These are phyloP conservation scores for Toxostoma redivivum DNA, from an alignment of 2,113 vertebrate species.

Conservation along the genomic window DNA sequence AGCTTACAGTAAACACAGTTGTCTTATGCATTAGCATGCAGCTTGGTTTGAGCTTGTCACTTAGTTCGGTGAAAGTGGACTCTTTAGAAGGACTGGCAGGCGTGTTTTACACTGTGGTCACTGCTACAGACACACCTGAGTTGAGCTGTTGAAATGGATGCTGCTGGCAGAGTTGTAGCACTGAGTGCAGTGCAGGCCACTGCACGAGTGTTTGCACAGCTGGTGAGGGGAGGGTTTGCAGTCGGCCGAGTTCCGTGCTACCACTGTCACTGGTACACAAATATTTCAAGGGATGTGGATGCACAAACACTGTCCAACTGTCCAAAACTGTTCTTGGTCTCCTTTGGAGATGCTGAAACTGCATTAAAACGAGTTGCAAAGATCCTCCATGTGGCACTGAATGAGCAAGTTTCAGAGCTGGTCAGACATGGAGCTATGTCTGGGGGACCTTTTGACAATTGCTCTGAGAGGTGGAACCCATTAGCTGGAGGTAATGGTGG, in stretches of 20 bases:
- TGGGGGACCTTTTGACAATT: background rate
- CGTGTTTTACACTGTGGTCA: background rate
- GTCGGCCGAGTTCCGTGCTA: background rate
- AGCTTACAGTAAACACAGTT: background rate
- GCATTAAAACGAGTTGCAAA: rapidly evolving
- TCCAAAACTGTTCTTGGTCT: background rate
- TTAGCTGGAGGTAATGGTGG: rapidly evolving
- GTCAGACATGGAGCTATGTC: rapidly evolving
- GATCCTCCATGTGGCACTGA: background rate
- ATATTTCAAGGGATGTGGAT: background rate
- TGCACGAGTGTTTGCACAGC: background rate
- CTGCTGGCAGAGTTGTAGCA: background rate
- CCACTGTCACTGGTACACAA: background rate
- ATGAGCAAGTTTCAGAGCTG: background rate
- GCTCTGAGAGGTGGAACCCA: background rate
- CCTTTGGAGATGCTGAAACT: background rate
- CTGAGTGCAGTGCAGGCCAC: rapidly evolving
- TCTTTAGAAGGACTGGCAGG: background rate
- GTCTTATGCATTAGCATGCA: rapidly evolving
- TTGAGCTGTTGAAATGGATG: background rate
- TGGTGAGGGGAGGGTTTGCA: background rate
- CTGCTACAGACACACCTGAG: rapidly evolving
- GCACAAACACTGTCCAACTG: background rate
- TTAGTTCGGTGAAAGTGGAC: background rate
- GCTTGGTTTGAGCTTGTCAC: background rate